A percentile compares a stretch with the other conserved stretches of the same genome.
Conservation (phyloP, 1,140 invertebrate species). For the Lasioglossum baleicum region DNA sequence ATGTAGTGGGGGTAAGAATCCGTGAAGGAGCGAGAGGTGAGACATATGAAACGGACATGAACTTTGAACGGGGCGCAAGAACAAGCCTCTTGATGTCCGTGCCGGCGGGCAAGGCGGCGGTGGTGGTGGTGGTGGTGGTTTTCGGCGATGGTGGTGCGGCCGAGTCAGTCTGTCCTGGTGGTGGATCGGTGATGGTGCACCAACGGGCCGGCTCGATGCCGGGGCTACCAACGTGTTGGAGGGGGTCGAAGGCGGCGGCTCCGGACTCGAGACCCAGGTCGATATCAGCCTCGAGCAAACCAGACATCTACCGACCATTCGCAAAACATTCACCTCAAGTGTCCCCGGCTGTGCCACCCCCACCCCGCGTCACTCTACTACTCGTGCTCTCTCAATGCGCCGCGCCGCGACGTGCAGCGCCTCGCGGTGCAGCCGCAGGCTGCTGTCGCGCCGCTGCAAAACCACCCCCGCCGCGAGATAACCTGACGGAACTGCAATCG, state of each 20-base stretch:
- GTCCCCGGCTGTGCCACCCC: constrained; percentile 70
- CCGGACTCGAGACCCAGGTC: constrained; percentile 74
- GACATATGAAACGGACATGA: constrained; percentile 75
- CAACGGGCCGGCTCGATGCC: constrained; percentile 8
- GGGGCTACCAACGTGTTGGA: constrained; percentile 25
- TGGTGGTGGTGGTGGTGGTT: constrained; percentile 32
- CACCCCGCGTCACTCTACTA: no score
- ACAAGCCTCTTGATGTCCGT: constrained; percentile 49
- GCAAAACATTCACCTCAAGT: constrained; percentile 81
- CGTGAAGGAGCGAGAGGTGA: constrained; percentile 71
- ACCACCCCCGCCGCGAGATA: constrained; percentile 36
- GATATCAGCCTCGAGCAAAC: constrained; percentile 79
- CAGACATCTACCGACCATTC: constrained; percentile 81
- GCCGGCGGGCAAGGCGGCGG: constrained; percentile 30
- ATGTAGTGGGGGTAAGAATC: constrained; percentile 44
- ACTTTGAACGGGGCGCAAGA: constrained; percentile 66
- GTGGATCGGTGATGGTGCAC: constrained; percentile 38
- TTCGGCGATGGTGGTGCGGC: constrained; percentile 39
- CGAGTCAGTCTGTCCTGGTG: constrained; percentile 55
- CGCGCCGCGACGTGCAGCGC: constrained; percentile 55
- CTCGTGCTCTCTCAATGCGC: constrained; percentile 43
- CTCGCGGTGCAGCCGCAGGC: constrained; percentile 40
- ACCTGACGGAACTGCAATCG: constrained; percentile 54
- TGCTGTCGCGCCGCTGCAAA: constrained; percentile 42
- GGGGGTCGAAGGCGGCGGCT: constrained; percentile 70